Conservation (phyloP, 2,797 vertebrate genomes). For the Lagocephalus sceleratus region DNA sequence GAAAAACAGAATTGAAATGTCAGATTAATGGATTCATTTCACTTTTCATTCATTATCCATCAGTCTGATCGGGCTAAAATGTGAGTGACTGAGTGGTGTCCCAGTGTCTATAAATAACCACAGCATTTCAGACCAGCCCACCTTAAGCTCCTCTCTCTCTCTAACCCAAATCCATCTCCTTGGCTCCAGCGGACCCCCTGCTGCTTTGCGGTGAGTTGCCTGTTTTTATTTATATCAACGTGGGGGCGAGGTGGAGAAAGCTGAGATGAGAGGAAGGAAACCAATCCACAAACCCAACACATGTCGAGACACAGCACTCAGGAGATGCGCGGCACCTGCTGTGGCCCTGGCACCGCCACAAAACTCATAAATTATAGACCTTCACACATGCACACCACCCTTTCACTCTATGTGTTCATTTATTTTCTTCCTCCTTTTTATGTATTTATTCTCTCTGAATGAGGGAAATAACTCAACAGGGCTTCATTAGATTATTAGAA, state of each 20-base stretch:
- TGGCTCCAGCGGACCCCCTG: slow-evolving; percentile 30
- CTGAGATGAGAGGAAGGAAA: slow-evolving; percentile 56
- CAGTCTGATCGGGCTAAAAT: background rate
- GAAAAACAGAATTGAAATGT: no score
- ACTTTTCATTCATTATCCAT: background rate
- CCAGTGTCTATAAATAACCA: slow-evolving; percentile 27
- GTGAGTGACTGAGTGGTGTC: background rate
- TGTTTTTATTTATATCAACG: slow-evolving; percentile 73
- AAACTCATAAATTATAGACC: slow-evolving; percentile 56
- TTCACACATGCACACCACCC: slow-evolving; percentile 9
- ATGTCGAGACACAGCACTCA: slow-evolving; percentile 57
- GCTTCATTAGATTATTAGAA: no score
- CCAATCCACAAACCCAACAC: slow-evolving; percentile 38
- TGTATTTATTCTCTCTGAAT: no score
- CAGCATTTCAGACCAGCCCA: slow-evolving; percentile 9
- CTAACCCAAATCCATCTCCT: slow-evolving; percentile 23
- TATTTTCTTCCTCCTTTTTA: no score
- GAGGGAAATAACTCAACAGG: no score
- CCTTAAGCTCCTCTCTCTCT: slow-evolving; percentile 1
- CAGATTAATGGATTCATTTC: background rate
- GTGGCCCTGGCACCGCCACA: slow-evolving; percentile 54
- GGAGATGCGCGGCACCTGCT: slow-evolving; percentile 68
- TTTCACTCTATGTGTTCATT: no score
- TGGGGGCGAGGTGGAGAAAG: slow-evolving; percentile 62
- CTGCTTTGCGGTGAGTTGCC: slow-evolving; percentile 53